Percentiles rank a stretch among this genome's conserved stretches.
phyloP scores from a whole-genome alignment of 2,888 invertebrate genomes.

The Bombyx huttoni region DNA sequence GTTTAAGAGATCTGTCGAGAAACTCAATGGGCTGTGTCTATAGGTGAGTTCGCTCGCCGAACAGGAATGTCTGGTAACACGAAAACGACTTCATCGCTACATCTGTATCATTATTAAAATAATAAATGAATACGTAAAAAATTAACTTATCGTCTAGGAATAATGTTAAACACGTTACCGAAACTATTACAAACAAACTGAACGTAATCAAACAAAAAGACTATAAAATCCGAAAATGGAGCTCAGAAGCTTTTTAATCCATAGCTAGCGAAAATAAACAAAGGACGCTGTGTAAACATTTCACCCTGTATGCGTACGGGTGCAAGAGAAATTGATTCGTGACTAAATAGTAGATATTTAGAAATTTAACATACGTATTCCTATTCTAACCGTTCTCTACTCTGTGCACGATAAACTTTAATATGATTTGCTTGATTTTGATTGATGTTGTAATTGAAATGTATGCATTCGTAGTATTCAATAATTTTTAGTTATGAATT shows the following conservation, averaged over 20 bases:
- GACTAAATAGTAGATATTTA: neutral
- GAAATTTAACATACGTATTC: neutral
- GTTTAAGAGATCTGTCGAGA: too few relatives aligned
- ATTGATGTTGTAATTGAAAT: too few relatives aligned
- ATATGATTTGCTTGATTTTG: too few relatives aligned
- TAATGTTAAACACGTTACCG: neutral
- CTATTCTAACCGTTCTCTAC: too few relatives aligned
- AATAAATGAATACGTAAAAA: neutral
- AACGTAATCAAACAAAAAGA: conserved; percentile 20
- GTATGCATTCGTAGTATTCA: too few relatives aligned
- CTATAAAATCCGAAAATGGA: conserved; percentile 50
- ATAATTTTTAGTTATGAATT: too few relatives aligned
- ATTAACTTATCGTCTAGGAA: neutral
- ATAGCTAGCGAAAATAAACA: conserved; percentile 68
- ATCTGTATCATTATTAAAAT: neutral
- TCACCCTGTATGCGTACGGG: conserved; percentile 20
- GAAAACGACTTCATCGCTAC: too few relatives aligned
- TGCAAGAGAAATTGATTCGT: conserved; percentile 12
- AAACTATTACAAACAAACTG: neutral
- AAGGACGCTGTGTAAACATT: conserved; percentile 54
- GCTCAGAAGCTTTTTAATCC: conserved; percentile 67
- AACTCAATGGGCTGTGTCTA: too few relatives aligned
- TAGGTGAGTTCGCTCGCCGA: too few relatives aligned
- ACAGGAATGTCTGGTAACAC: too few relatives aligned
- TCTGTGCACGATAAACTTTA: too few relatives aligned